These are phyloP conservation scores for Metopolophium dirhodum DNA, from an alignment of 1,140 invertebrate species.

Conservation along the genomic window DNA sequence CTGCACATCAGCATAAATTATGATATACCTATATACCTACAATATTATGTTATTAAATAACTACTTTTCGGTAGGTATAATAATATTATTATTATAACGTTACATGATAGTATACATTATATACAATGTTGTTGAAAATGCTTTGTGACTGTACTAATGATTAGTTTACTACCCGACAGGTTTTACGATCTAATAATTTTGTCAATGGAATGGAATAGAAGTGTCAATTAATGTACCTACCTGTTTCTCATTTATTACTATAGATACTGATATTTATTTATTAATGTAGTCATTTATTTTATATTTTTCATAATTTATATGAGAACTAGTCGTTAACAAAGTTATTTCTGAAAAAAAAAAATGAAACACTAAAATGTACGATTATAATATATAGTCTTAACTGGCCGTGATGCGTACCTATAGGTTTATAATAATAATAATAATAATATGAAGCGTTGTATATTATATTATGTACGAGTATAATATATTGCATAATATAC, in stretches of 20 bases:
- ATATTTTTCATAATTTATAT: conserved; percentile 14
- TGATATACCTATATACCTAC: background rate
- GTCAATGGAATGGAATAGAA: background rate
- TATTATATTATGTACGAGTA: background rate
- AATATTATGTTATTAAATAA: conserved; percentile 7
- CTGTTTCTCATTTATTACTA: background rate
- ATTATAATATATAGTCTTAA: conserved; percentile 8
- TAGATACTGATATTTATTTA: background rate
- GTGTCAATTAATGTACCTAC: conserved; percentile 1
- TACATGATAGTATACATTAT: too few species aligned
- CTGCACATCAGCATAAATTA: background rate
- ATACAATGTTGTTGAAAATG: conserved; percentile 7
- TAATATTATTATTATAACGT: too few species aligned
- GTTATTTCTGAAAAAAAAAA: background rate
- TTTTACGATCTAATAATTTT: conserved; percentile 18
- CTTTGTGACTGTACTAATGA: background rate
- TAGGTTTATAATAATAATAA: background rate
- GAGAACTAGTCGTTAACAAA: conserved; percentile 9
- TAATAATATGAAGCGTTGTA: background rate
- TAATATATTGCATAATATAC: background rate
- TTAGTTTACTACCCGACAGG: background rate
- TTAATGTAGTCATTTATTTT: background rate
- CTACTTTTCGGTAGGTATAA: background rate
- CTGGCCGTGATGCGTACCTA: background rate
- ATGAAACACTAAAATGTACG: background rate